Evolutionary conservation across 2,113 vertebrate species (phyloP), one percentile per base, ranked within the genome.

Genomic region (Hydrolagus affinis): DNA sequence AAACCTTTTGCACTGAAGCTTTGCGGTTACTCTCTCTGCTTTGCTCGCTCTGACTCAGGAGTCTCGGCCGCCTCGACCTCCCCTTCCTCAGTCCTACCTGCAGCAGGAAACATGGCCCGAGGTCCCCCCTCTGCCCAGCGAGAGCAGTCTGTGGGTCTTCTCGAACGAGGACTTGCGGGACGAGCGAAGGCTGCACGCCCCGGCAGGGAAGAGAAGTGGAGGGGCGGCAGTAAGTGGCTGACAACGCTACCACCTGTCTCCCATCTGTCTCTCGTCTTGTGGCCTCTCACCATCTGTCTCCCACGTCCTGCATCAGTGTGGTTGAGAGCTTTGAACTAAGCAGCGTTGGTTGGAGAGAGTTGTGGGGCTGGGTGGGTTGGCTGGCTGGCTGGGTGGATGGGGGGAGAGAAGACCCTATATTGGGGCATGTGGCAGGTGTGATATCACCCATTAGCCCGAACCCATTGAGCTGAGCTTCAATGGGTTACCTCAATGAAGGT

Each of bases 31-130:
- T 86, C 76, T 78, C 10, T 85, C 30, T 85, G 59, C 93, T 88
- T 91, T 90, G 89, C 90, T 92, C 90, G 87, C 90, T 89, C 90
- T 91, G 89, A 89, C 93, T 88, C 93, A 99, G 97, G 97, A 99
- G 87, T 92, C 93, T 12, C 95, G 95, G 86, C 97, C 97, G 44
- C 97, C 97, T 85, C 94, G 97, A 90, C 97, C 97, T 88, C 97
- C 97, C 89, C 97, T 98, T 87, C 97, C 97, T 88, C 97, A 96
- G 93, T 97, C 96, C 88, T 99, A 98, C 92, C 93, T 94, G 7
- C 97, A 95, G 89, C 89, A 98, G 94, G 96, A 97, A 71, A 90
- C 95, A 89, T 94, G 94, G 94, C 91, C 91, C 85, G 91, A 92
- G 72, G 91, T 95, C 85, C 95, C 95, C 90, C 93, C 92, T 86